These are phyloP conservation scores for Drosophila imparisetae DNA, from an alignment of 2,888 invertebrate species.

Conservation along the genomic window DNA sequence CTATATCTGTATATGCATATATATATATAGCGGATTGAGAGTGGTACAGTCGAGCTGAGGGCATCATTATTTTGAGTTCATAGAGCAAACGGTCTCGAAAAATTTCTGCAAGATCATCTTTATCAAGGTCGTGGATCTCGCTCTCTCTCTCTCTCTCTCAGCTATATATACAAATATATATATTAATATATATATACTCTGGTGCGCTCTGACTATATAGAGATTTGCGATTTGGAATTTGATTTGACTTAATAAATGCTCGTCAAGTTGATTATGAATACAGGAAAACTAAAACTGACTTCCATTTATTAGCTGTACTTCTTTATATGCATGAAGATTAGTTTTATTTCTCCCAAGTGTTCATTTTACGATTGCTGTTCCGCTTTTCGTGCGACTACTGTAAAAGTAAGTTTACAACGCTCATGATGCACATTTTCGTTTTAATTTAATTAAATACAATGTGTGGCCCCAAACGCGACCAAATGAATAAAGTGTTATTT, in stretches of 20 bases:
- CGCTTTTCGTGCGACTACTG: neutral
- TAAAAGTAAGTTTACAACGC: slow-evolving; percentile 14
- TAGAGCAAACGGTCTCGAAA: slow-evolving; percentile 22
- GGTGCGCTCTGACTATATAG: slow-evolving; percentile 6
- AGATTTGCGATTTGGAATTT: slow-evolving; percentile 33
- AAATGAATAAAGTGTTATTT: slow-evolving; percentile 59
- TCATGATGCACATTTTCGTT: slow-evolving; percentile 49
- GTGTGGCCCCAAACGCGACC: slow-evolving; percentile 23
- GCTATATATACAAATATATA: slow-evolving; percentile 16
- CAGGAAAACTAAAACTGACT: neutral
- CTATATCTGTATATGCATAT: slow-evolving; percentile 20
- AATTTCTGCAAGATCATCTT: slow-evolving; percentile 52
- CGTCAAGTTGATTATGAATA: slow-evolving; percentile 10
- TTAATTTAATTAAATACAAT: slow-evolving; percentile 64
- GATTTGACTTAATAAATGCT: slow-evolving; percentile 26
- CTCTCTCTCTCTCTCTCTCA: neutral
- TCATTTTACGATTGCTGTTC: neutral
- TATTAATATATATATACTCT: slow-evolving; percentile 24
- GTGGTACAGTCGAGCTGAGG: slow-evolving; percentile 18
- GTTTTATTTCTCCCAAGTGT: too few species aligned
- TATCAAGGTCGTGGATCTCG: slow-evolving; percentile 70
- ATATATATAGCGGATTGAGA: slow-evolving; percentile 26
- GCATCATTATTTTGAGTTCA: slow-evolving; percentile 27
- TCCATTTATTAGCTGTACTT: neutral
- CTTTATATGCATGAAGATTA: neutral